A percentile compares a stretch with the other conserved stretches of the same genome.
Evolutionary conservation across 1,140 invertebrate species (phyloP).

Genomic region (Heliothis virescens): DNA sequence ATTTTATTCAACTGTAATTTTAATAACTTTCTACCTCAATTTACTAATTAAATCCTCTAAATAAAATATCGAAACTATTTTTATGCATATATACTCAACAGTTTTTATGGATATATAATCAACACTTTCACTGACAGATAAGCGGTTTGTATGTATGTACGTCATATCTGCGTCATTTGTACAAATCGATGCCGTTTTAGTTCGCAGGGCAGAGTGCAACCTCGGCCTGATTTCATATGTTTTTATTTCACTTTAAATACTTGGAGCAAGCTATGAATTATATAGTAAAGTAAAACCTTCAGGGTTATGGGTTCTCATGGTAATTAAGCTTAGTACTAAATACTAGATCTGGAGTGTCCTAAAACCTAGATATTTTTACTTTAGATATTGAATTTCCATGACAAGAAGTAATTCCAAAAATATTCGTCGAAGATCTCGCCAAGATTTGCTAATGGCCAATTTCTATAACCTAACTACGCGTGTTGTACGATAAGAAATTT

Average conservation of each 20-base stretch:
- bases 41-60: not conserved
- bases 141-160: constrained; percentile 9
- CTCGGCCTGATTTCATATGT: constrained; percentile 45
- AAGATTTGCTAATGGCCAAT: too few species aligned
- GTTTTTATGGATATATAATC: too few species aligned
- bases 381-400: too few species aligned
- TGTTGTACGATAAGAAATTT: too few species aligned
- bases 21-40: constrained; percentile 31
- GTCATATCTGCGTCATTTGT: constrained; percentile 29
- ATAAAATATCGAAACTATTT: constrained; percentile 9
- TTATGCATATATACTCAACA: not conserved
- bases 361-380: too few species aligned
- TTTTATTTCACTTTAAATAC: constrained; percentile 38
- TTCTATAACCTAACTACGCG: too few species aligned
- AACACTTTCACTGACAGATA: constrained; percentile 33
- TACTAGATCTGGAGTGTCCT: too few species aligned
- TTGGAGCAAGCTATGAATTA: constrained; percentile 3
- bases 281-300: constrained; percentile 7
- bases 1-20: constrained; percentile 8
- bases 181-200: constrained; percentile 6
- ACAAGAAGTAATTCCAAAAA: too few species aligned
- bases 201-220: constrained; percentile 30
- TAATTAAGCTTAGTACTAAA: too few species aligned
- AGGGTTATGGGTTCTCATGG: not conserved
- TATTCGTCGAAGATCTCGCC: too few species aligned